Conservation (phyloP, 2,797 vertebrate genomes). For the Alfaro cultratus region DNA sequence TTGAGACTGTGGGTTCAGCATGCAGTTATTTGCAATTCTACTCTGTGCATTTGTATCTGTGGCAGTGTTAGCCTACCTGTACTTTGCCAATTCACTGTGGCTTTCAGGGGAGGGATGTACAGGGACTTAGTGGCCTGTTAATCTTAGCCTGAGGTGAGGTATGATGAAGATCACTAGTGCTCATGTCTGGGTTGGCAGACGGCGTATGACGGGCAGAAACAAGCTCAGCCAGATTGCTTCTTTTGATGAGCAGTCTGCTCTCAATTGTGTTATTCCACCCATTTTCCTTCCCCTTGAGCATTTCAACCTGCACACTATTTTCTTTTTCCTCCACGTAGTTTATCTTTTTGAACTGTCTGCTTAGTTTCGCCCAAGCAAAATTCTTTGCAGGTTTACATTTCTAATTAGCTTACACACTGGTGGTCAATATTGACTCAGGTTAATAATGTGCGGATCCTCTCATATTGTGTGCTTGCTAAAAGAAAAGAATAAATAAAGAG, state of each 20-base stretch:
- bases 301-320: conserved; percentile 68
- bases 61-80: conserved; percentile 21
- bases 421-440: conserved; percentile 81
- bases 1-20: conserved; percentile 10
- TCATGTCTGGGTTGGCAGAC: conserved; percentile 70
- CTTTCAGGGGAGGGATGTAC: conserved; percentile 59
- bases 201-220: conserved; percentile 57
- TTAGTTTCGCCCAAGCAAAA: conserved; percentile 50
- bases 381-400: conserved; percentile 76
- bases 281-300: conserved; percentile 65
- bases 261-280: conserved; percentile 71
- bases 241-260: conserved; percentile 76
- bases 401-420: conserved; percentile 74
- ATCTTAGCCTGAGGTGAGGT: conserved; percentile 74
- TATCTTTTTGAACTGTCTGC: conserved; percentile 71
- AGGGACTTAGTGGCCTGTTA: conserved; percentile 71
- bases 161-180: conserved; percentile 74
- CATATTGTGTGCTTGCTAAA: conserved; percentile 69
- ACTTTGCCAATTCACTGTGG: conserved; percentile 39
- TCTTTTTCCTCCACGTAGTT: conserved; percentile 61
- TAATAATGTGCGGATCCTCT: conserved; percentile 75
- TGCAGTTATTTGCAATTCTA: conserved; percentile 16
- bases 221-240: conserved; percentile 73
- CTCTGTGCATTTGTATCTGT: conserved; percentile 10
- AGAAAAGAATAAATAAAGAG: conserved; percentile 66